Evolutionary conservation across 1,140 invertebrate species (phyloP).

Genomic region (Trypoxylus dichotomus): DNA sequence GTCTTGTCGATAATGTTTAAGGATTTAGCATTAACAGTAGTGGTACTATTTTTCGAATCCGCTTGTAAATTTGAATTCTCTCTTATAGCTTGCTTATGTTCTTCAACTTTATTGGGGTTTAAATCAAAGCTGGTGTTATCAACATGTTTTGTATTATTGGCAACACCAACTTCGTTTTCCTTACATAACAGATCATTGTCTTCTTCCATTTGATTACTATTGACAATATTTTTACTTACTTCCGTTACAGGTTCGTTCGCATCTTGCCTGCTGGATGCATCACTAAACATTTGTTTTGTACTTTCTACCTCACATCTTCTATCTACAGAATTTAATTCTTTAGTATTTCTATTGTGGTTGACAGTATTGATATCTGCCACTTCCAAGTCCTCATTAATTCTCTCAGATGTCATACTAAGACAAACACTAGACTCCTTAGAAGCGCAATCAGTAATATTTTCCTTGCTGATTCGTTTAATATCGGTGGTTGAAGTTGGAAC

Average conservation of each 20-base stretch:
- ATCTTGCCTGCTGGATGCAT: not conserved
- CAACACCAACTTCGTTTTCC: too few relatives aligned
- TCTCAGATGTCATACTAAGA: not conserved
- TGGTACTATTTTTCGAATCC: too few relatives aligned
- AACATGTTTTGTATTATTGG: too few relatives aligned
- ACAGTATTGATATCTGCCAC: not conserved
- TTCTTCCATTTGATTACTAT: not conserved
- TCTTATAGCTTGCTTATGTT: too few relatives aligned
- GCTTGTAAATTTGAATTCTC: too few relatives aligned
- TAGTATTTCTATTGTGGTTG: not conserved
- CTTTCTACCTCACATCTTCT: not conserved
- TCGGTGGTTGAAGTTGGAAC: constrained; percentile 31
- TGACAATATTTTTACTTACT: not conserved
- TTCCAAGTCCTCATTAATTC: not conserved
- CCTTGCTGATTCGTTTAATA: not conserved
- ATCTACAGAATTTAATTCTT: not conserved
- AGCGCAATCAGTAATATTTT: constrained; percentile 5
- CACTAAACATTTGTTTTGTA: not conserved
- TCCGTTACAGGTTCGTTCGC: not conserved
- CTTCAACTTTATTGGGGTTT: too few relatives aligned
- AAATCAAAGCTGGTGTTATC: too few relatives aligned
- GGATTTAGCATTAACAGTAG: too few relatives aligned
- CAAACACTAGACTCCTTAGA: not conserved
- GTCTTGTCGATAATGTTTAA: too few relatives aligned
- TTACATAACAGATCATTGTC: not conserved